phyloP scores from a whole-genome alignment of 2,888 invertebrate species.

The Danaus chrysippus region DNA sequence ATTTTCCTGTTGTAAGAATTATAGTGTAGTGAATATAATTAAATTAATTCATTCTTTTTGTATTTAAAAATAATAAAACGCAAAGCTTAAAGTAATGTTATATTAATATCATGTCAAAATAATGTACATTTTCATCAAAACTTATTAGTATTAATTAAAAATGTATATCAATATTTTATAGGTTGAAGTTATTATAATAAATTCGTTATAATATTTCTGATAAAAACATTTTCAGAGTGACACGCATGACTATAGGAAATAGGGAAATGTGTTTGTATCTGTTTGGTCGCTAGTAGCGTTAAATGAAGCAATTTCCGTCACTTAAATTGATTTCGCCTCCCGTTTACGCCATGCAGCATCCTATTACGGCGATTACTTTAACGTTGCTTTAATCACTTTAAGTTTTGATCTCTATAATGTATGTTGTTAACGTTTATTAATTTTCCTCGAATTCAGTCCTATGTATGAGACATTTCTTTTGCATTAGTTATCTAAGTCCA shows the following conservation, averaged over 20 bases:
- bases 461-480: slow-evolving; percentile 1
- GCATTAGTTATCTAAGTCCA: slow-evolving; percentile 14
- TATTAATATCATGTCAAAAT: no score
- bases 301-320: slow-evolving; percentile 61
- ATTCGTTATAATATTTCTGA: no score
- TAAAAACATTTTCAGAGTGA: slow-evolving; percentile 1
- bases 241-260: slow-evolving; percentile 31
- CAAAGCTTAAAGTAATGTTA: no score
- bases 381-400: slow-evolving; percentile 25
- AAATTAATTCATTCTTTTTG: neutral
- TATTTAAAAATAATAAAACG: neutral
- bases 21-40: neutral
- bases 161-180: no score
- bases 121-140: no score
- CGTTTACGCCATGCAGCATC: slow-evolving; percentile 30
- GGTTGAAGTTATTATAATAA: no score
- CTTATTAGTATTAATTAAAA: no score
- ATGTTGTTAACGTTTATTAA: slow-evolving; percentile 8
- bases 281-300: slow-evolving; percentile 53
- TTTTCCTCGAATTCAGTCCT: slow-evolving; percentile 3
- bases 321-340: slow-evolving; percentile 52
- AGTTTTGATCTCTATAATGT: slow-evolving; percentile 16
- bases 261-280: slow-evolving; percentile 42
- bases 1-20: neutral
- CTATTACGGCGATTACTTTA: slow-evolving; percentile 30